phyloP scores from a whole-genome alignment of 2,113 vertebrate genomes.

The Eonycteris spelaea region DNA sequence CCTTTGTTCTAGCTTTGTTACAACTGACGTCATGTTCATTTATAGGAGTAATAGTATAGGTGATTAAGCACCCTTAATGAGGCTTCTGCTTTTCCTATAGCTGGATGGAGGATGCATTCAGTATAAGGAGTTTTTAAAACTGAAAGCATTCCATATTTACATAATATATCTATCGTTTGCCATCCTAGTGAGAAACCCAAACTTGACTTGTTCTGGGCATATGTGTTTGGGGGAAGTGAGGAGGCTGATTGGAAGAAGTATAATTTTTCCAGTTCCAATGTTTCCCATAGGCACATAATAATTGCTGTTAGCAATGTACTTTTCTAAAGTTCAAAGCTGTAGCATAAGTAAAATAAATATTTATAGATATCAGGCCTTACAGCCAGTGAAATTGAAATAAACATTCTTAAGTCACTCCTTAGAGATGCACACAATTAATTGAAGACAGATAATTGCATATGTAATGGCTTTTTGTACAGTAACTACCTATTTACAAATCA shows the following conservation, averaged over 20 bases:
- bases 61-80: neutral
- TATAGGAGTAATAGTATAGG: neutral
- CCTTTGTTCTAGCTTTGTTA: neutral
- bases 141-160: neutral
- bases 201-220: neutral
- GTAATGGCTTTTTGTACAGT: conserved; percentile 67
- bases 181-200: neutral
- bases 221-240: fast-evolving
- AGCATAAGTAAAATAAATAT: conserved; percentile 58
- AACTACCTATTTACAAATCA: conserved; percentile 72
- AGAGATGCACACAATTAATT: conserved; percentile 71
- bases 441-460: conserved; percentile 68
- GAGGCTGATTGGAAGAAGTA: neutral
- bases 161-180: neutral
- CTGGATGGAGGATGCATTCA: neutral
- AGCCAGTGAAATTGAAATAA: conserved; percentile 54
- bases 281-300: neutral
- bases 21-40: neutral
- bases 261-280: neutral
- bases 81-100: neutral
- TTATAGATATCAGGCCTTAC: conserved; percentile 15
- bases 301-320: neutral
- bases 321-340: conserved; percentile 31
- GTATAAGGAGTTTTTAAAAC: neutral
- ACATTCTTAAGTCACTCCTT: conserved; percentile 47